Evolutionary conservation across 2,888 invertebrate genomes (phyloP).

Genomic region (Arctia plantaginis): DNA sequence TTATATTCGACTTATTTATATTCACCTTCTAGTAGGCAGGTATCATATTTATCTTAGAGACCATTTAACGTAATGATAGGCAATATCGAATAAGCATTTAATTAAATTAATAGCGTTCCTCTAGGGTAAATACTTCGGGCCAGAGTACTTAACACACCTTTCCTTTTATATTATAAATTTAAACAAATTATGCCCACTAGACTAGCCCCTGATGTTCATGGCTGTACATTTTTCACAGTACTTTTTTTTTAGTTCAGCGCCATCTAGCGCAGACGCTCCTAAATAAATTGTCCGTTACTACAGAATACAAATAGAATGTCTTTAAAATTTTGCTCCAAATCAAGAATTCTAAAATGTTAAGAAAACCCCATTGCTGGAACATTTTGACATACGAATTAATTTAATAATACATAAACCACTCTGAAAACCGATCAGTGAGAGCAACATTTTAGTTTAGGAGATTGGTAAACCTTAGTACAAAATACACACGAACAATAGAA

Average conservation of each 20-base stretch:
- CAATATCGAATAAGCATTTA: no score
- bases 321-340: not conserved
- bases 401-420: not conserved
- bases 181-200: no score
- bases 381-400: not conserved
- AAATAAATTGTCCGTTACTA: not conserved
- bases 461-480: not conserved
- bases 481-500: conserved; percentile 6
- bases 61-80: not conserved
- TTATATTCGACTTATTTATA: no score
- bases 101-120: no score
- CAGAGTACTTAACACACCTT: no score
- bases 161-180: no score
- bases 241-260: not conserved
- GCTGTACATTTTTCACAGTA: no score
- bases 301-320: not conserved
- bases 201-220: not conserved
- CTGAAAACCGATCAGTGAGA: not conserved
- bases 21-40: no score
- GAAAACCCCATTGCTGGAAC: not conserved
- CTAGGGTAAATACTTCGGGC: no score
- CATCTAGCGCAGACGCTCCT: not conserved
- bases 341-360: not conserved
- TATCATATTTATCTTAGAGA: no score
- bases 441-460: not conserved